These are phyloP conservation scores for Tupaia tana DNA, from an alignment of 2,113 vertebrate genomes.

Conservation along the genomic window DNA sequence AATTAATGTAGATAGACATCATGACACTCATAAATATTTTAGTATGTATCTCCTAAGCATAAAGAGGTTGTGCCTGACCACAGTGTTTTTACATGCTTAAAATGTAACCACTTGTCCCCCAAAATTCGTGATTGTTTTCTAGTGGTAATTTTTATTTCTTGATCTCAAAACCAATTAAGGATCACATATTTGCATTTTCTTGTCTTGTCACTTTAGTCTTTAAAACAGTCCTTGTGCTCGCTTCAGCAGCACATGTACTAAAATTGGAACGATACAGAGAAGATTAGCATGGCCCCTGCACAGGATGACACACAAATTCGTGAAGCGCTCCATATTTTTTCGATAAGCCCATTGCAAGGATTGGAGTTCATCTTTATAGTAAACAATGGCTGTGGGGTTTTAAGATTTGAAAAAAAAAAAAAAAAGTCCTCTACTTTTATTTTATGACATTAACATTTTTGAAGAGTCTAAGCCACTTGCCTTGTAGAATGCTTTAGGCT, in stretches of 20 bases:
- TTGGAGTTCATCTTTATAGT: too few relatives aligned
- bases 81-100: background rate
- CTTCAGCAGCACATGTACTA: too few relatives aligned
- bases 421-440: background rate
- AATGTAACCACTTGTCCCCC: background rate
- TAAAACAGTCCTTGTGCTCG: background rate
- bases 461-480: background rate
- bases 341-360: too few relatives aligned
- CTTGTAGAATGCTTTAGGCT: background rate
- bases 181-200: background rate
- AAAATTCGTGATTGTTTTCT: background rate
- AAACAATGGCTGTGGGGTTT: too few relatives aligned
- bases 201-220: background rate
- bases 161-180: background rate
- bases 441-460: background rate
- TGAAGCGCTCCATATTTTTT: too few relatives aligned
- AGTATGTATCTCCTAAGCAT: background rate
- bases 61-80: background rate
- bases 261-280: too few relatives aligned
- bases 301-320: too few relatives aligned
- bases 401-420: too few relatives aligned
- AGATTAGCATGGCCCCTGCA: too few relatives aligned
- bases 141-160: background rate
- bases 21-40: background rate
- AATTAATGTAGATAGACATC: conserved; percentile 2